Evolutionary conservation across 2,797 vertebrate genomes (phyloP).

Genomic region (Zenarchopterus dispar): DNA sequence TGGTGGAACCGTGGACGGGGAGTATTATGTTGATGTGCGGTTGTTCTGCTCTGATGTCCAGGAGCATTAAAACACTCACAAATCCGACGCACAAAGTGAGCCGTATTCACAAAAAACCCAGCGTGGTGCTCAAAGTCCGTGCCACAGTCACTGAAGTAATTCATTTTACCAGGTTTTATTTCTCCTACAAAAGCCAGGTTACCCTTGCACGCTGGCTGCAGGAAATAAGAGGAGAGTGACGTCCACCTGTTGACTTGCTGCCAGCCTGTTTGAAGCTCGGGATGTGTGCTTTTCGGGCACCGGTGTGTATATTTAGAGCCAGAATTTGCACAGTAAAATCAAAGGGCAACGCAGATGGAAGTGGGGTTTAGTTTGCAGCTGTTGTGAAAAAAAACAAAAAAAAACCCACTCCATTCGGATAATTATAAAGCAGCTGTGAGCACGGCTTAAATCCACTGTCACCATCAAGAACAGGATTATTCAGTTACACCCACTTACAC

Average conservation of each 20-base stretch:
- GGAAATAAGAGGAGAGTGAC: conserved; percentile 62
- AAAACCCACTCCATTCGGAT: conserved; percentile 45
- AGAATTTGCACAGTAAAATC: conserved; percentile 59
- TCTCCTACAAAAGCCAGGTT: conserved; percentile 58
- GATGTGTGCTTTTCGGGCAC: conserved; percentile 54
- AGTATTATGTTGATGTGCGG: conserved; percentile 43
- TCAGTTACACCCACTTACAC: conserved; percentile 48
- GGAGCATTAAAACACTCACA: conserved; percentile 54
- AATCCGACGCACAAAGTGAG: conserved; percentile 49
- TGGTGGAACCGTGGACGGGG: conserved; percentile 33
- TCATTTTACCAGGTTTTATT: conserved; percentile 62
- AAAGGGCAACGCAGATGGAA: conserved; percentile 62
- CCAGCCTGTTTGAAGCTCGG: conserved; percentile 54
- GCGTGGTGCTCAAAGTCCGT: conserved; percentile 43
- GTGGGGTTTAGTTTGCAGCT: conserved; percentile 44
- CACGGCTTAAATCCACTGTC: conserved; percentile 52
- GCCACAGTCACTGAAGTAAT: conserved; percentile 57
- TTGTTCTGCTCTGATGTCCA: conserved; percentile 51
- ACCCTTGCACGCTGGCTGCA: conserved; percentile 40
- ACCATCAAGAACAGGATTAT: conserved; percentile 58
- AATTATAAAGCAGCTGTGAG: conserved; percentile 48
- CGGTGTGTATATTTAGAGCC: conserved; percentile 39
- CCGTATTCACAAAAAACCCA: conserved; percentile 54
- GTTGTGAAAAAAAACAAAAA: conserved; percentile 35
- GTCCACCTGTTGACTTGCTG: conserved; percentile 68